Percentiles rank a stretch among this genome's conserved stretches.
These are phyloP conservation scores for Cynoglossus semilaevis DNA, from an alignment of 2,113 vertebrate species.

Conservation along the genomic window DNA sequence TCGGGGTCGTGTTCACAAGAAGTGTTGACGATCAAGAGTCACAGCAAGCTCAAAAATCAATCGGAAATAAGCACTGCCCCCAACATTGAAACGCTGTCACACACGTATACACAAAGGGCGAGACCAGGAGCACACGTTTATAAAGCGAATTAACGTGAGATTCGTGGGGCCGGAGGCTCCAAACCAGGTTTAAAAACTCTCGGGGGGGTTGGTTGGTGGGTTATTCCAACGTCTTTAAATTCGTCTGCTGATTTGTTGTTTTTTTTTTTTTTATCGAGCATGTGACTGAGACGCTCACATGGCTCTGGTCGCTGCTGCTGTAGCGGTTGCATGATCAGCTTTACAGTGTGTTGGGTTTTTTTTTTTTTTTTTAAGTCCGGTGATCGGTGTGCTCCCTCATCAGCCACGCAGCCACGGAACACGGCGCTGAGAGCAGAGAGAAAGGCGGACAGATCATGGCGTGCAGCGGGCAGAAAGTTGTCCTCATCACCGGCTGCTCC, in stretches of 20 bases:
- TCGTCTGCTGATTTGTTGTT: neutral
- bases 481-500: conserved; percentile 84
- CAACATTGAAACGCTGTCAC: too few species aligned
- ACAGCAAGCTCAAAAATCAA: too few species aligned
- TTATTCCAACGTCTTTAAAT: too few species aligned
- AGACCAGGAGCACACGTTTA: too few species aligned
- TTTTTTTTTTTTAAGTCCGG: conserved; percentile 68
- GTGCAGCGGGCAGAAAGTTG: conserved; percentile 79
- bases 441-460: conserved; percentile 72
- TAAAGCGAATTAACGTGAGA: conserved; percentile 27
- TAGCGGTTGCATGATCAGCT: conserved; percentile 73
- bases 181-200: conserved; percentile 21
- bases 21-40: too few species aligned
- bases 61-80: too few species aligned
- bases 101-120: too few species aligned
- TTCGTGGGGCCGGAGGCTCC: conserved; percentile 31
- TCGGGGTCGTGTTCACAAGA: too few species aligned
- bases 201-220: too few species aligned
- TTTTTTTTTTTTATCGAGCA: conserved; percentile 61
- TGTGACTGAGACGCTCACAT: conserved; percentile 78
- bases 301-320: conserved; percentile 38
- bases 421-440: conserved; percentile 61
- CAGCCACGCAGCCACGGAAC: conserved; percentile 46
- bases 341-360: conserved; percentile 50
- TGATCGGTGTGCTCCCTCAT: conserved; percentile 54